Percentiles rank a stretch among this genome's conserved stretches.
Evolutionary conservation across 2,113 vertebrate genomes (phyloP).

Genomic region (Amazona guildingii): DNA sequence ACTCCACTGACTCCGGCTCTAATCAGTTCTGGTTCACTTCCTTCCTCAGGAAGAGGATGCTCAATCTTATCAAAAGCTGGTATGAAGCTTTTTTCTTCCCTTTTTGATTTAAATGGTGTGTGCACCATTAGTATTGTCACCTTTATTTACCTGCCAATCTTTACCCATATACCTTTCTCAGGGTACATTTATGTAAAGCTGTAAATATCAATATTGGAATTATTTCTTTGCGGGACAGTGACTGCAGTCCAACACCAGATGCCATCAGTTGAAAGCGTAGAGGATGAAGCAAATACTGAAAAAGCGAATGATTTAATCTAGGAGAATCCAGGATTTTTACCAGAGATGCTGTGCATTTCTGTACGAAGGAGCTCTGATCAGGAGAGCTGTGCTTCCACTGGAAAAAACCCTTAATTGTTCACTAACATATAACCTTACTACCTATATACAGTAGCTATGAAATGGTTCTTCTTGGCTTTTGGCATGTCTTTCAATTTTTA

Average conservation of each 20-base stretch:
- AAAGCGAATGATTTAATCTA: background rate
- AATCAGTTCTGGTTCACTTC: conserved; percentile 54
- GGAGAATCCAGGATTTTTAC: conserved; percentile 1
- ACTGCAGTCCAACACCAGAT: background rate
- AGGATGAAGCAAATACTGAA: background rate
- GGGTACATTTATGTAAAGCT: background rate
- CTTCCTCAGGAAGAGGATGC: conserved; percentile 35
- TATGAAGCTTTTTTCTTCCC: background rate
- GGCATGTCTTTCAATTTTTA: background rate
- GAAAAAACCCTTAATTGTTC: background rate
- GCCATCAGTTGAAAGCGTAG: background rate
- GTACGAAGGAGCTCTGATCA: background rate
- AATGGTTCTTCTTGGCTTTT: background rate
- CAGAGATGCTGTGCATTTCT: background rate
- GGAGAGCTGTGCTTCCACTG: background rate
- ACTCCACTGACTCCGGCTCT: background rate
- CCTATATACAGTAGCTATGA: rapidly evolving
- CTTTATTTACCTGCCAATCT: background rate
- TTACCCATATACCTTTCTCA: background rate
- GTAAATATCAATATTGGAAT: background rate
- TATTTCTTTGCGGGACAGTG: background rate
- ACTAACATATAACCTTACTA: background rate
- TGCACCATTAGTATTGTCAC: background rate
- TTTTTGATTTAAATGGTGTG: conserved; percentile 6
- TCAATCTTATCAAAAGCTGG: background rate